phyloP scores from a whole-genome alignment of 1,140 invertebrate species.

The Bombus breviceps region DNA sequence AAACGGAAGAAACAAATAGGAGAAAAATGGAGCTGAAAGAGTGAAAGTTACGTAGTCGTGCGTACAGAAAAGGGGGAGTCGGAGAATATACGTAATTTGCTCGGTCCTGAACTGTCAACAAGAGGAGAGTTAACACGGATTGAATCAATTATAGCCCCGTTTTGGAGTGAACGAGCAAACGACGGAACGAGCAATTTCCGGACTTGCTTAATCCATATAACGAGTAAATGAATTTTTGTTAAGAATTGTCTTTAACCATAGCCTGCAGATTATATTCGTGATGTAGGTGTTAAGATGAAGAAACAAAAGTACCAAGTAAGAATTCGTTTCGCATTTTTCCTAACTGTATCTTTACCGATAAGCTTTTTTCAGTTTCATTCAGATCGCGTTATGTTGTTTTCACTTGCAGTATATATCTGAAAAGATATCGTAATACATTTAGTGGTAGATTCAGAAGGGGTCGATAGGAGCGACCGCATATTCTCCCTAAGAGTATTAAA shows the following conservation, averaged over 20 bases:
- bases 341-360: neutral
- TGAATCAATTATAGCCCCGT: slow-evolving; percentile 68
- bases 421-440: too few species aligned
- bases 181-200: slow-evolving; percentile 65
- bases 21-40: neutral
- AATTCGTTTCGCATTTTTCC: neutral
- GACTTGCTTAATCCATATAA: slow-evolving; percentile 47
- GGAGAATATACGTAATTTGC: slow-evolving; percentile 44
- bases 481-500: too few species aligned
- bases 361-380: neutral
- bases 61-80: slow-evolving; percentile 19
- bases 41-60: slow-evolving; percentile 6
- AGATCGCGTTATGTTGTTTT: neutral
- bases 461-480: too few species aligned
- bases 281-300: neutral
- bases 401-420: neutral
- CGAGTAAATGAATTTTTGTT: slow-evolving; percentile 33
- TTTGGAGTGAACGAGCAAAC: slow-evolving; percentile 48
- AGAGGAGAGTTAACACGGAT: slow-evolving; percentile 67
- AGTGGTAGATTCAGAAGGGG: too few species aligned
- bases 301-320: neutral
- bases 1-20: slow-evolving; percentile 9
- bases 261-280: neutral
- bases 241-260: slow-evolving; percentile 28
- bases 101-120: slow-evolving; percentile 58